A percentile compares a stretch with the other conserved stretches of the same genome.
Conservation (phyloP, 2,113 vertebrate genomes). For the Phalacrocorax brasilianus region DNA sequence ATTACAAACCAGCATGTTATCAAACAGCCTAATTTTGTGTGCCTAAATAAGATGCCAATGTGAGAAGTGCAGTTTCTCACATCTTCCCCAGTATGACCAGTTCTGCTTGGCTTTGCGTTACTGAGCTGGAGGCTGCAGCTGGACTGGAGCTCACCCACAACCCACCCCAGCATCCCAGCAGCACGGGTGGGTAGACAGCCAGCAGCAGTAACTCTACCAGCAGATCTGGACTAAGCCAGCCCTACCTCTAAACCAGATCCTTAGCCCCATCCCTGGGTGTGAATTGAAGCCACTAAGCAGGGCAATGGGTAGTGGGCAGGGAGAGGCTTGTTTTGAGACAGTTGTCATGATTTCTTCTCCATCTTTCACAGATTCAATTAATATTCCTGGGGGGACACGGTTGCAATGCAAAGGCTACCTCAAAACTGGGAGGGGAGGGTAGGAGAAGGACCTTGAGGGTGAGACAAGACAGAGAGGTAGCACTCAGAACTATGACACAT, state of each 20-base stretch:
- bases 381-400: not conserved
- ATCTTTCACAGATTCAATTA: not conserved
- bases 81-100: not conserved
- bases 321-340: not conserved
- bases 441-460: not conserved
- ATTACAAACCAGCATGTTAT: not conserved
- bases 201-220: not conserved
- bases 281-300: not conserved
- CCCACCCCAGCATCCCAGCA: not conserved
- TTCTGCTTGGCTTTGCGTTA: not conserved
- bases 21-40: not conserved
- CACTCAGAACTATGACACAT: not conserved
- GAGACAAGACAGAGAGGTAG: not conserved
- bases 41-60: not conserved
- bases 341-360: not conserved
- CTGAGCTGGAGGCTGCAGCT: not conserved
- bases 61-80: not conserved
- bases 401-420: not conserved
- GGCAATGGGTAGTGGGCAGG: too few species aligned
- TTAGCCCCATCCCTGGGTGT: not conserved
- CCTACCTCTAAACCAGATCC: not conserved
- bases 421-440: not conserved
- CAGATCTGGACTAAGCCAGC: not conserved
- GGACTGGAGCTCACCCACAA: not conserved
- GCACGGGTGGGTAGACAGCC: accelerated